A percentile compares a stretch with the other conserved stretches of the same genome.
These are phyloP conservation scores for Pammene fasciana DNA, from an alignment of 2,888 invertebrate species.

Conservation along the genomic window DNA sequence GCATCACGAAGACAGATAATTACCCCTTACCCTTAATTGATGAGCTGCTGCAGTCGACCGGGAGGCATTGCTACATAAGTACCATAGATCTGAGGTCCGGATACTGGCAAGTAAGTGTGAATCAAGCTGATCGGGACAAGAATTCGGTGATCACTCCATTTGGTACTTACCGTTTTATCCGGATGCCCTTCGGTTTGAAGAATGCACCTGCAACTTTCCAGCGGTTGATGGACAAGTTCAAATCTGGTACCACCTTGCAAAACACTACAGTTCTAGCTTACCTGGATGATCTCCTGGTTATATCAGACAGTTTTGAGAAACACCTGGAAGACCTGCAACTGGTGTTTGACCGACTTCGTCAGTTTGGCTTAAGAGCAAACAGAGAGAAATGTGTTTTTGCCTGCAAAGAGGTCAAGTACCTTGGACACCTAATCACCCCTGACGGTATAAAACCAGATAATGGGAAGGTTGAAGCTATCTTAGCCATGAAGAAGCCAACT, in stretches of 20 bases:
- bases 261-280: constrained; percentile 45
- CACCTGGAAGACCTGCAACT: constrained; percentile 44
- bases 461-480: constrained; percentile 23
- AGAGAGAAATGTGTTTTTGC: constrained; percentile 37
- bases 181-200: constrained; percentile 52
- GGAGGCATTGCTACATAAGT: constrained; percentile 47
- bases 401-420: constrained; percentile 23
- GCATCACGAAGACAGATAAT: constrained; percentile 18
- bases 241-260: constrained; percentile 34
- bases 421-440: constrained; percentile 32
- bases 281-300: constrained; percentile 48
- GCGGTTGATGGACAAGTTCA: constrained; percentile 49
- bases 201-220: constrained; percentile 51
- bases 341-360: constrained; percentile 36
- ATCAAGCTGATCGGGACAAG: constrained; percentile 46
- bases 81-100: constrained; percentile 57
- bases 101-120: constrained; percentile 55
- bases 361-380: constrained; percentile 42
- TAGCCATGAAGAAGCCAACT: constrained; percentile 26
- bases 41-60: constrained; percentile 53
- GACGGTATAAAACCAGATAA: constrained; percentile 24
- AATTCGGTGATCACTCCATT: constrained; percentile 51
- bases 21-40: constrained; percentile 57
- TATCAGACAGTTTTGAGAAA: constrained; percentile 44
- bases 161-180: constrained; percentile 47